Conservation (phyloP, 2,113 vertebrate species). For the Naja naja region DNA sequence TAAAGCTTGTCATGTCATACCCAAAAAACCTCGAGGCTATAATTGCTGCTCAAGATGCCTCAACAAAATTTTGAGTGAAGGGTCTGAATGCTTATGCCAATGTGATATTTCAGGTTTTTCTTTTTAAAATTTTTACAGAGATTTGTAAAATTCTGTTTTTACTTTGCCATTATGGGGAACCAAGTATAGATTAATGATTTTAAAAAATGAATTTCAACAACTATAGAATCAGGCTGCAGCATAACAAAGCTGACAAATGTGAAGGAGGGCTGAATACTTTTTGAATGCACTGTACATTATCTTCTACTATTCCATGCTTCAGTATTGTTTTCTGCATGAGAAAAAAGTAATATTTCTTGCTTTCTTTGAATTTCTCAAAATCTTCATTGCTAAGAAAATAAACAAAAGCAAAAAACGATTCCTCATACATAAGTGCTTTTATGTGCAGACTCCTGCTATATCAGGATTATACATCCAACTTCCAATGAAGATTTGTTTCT, state of each 20-base stretch:
- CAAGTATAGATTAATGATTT: too few species aligned
- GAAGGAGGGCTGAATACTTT: background rate
- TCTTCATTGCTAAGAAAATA: background rate
- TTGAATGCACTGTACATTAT: background rate
- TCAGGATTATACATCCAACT: background rate
- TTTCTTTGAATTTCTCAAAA: background rate
- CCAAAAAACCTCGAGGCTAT: too few species aligned
- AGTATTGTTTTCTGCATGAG: background rate
- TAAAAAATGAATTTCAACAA: too few species aligned
- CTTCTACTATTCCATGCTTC: background rate
- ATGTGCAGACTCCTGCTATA: background rate
- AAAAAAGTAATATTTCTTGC: background rate
- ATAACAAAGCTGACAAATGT: background rate
- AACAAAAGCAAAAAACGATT: background rate
- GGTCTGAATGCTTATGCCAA: too few species aligned
- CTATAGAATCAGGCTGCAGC: background rate
- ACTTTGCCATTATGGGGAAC: too few species aligned
- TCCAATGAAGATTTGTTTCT: background rate
- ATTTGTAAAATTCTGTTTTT: too few species aligned
- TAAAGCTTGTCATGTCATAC: too few species aligned
- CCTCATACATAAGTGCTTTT: background rate
- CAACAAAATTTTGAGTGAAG: too few species aligned
- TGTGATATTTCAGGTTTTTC: too few species aligned
- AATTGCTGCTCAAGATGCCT: too few species aligned
- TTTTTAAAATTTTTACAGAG: too few species aligned